These are phyloP conservation scores for Carlito syrichta DNA, from an alignment of 2,113 vertebrate genomes.

Conservation along the genomic window DNA sequence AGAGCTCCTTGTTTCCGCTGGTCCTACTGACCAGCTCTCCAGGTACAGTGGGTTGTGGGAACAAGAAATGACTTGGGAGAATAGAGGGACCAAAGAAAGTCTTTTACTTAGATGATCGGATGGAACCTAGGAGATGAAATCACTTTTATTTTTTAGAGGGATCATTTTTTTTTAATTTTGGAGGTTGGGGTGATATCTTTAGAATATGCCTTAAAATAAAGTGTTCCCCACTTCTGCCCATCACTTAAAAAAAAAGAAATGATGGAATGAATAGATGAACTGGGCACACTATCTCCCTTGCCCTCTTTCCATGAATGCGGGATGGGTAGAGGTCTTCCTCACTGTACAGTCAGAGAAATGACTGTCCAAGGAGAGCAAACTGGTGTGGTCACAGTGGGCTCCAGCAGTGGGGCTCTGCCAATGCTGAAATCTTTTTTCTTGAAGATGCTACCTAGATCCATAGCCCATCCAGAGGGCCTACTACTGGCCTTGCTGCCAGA, in stretches of 20 bases:
- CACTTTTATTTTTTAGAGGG: slow-evolving; percentile 50
- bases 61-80: neutral
- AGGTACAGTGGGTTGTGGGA: neutral
- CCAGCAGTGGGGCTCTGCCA: neutral
- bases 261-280: neutral
- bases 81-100: slow-evolving; percentile 65
- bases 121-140: slow-evolving; percentile 38
- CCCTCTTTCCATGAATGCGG: neutral
- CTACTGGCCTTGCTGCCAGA: neutral
- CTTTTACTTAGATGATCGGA: neutral
- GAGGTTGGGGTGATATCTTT: slow-evolving; percentile 78
- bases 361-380: neutral
- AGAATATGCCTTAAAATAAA: slow-evolving; percentile 77
- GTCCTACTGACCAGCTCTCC: neutral
- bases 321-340: neutral
- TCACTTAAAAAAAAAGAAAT: too few relatives aligned
- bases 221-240: neutral
- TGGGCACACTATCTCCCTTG: rapidly evolving
- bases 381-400: neutral
- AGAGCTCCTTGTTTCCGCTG: neutral
- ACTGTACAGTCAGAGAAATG: neutral
- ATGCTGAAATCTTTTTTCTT: neutral
- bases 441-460: neutral
- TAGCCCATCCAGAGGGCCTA: neutral
- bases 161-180: slow-evolving; percentile 65